phyloP scores from a whole-genome alignment of 2,113 vertebrate species.

The Oceanites oceanicus region DNA sequence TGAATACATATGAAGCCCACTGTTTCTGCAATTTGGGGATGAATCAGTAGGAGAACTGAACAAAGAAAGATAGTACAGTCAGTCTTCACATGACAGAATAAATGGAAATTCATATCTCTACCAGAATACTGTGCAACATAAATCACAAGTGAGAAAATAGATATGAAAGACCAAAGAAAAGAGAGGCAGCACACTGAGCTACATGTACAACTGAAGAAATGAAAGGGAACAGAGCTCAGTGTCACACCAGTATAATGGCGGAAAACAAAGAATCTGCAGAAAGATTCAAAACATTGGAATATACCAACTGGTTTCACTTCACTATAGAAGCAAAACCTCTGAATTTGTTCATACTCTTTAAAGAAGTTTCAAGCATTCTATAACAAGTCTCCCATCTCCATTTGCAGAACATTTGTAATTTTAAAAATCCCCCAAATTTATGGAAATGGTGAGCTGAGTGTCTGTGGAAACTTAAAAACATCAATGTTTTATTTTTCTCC shows the following conservation, averaged over 20 bases:
- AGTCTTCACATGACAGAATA: conserved; percentile 35
- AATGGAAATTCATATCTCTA: background rate
- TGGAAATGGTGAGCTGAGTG: background rate
- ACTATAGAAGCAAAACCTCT: background rate
- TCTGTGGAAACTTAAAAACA: background rate
- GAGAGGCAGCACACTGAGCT: background rate
- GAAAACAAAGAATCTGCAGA: background rate
- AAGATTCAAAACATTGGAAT: background rate
- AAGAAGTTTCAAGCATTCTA: background rate
- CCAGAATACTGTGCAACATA: background rate
- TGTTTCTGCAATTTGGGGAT: background rate
- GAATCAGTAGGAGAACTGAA: conserved; percentile 21
- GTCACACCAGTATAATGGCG: background rate
- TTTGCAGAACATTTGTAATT: background rate
- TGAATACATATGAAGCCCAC: background rate
- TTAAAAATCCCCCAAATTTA: background rate
- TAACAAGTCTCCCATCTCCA: background rate
- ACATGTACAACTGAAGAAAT: background rate
- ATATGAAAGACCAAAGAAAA: background rate
- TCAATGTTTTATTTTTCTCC: background rate
- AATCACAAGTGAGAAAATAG: conserved; percentile 19
- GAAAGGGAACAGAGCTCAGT: background rate
- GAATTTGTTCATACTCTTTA: background rate
- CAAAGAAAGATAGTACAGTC: conserved; percentile 26
- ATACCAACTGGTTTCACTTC: background rate